Percentiles rank a stretch among this genome's conserved stretches.
Evolutionary conservation across 2,113 vertebrate species (phyloP).

Genomic region (Sigmodon hispidus): DNA sequence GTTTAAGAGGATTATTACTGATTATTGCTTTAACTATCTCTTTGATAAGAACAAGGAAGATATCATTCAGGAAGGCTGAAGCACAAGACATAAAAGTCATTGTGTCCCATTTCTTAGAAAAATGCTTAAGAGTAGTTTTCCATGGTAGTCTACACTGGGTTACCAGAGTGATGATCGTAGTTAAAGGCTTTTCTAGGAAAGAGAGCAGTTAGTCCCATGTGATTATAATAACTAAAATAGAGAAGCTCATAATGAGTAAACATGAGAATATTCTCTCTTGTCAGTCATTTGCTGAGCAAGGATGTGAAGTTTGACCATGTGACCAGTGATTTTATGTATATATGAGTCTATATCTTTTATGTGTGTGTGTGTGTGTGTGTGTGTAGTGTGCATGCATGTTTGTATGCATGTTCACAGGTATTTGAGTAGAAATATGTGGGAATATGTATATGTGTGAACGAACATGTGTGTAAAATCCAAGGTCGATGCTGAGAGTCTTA

Average conservation of each 20-base stretch:
- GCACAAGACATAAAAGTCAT: conserved; percentile 6
- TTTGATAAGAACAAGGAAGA: conserved; percentile 66
- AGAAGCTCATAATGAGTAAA: neutral
- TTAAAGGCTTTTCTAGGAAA: neutral
- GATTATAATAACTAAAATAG: neutral
- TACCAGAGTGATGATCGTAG: neutral
- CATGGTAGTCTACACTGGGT: neutral
- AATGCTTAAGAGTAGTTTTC: neutral
- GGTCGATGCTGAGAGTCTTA: neutral
- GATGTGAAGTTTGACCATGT: neutral
- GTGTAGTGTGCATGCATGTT: neutral
- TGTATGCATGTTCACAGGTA: neutral
- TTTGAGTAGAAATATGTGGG: neutral
- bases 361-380: neutral
- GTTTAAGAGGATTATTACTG: conserved; percentile 75
- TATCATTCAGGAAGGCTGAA: conserved; percentile 35
- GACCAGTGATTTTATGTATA: neutral
- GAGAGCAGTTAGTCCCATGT: neutral
- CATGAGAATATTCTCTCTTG: neutral
- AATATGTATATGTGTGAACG: neutral
- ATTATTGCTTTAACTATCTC: conserved; percentile 68
- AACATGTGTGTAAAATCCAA: neutral
- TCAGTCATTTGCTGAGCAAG: neutral
- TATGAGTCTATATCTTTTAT: neutral
- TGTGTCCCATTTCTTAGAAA: conserved; percentile 39